These are phyloP conservation scores for Diacarnus erythraeanus DNA, from an alignment of 37 sponge, comb jelly and placozoan species.

Conservation along the genomic window DNA sequence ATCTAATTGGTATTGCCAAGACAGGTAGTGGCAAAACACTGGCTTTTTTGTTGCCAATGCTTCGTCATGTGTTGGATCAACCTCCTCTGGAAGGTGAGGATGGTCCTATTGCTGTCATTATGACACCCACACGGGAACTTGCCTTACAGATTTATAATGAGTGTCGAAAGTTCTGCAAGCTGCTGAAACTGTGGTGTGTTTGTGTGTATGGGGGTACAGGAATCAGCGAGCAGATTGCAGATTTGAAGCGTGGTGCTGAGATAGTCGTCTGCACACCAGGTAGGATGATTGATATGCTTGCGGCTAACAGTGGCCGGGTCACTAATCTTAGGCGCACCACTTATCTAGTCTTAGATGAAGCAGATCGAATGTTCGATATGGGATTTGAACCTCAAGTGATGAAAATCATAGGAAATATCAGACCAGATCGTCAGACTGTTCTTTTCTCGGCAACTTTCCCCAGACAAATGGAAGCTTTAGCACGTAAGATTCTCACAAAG, in stretches of 20 bases:
- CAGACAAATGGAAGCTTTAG: conserved; percentile 97
- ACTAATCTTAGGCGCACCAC: conserved; percentile 92
- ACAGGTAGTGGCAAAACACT: conserved; percentile 99
- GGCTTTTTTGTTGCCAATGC: conserved; percentile 94
- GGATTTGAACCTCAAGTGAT: conserved; percentile 99
- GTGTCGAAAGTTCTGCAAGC: conserved; percentile 88
- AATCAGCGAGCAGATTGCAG: conserved; percentile 99
- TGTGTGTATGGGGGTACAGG: conserved; percentile 99
- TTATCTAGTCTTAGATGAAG: conserved; percentile 97
- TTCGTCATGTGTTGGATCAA: conserved; percentile 95
- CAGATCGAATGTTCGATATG: conserved; percentile 99
- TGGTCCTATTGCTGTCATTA: conserved; percentile 91
- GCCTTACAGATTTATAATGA: conserved; percentile 96
- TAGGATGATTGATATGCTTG: conserved; percentile 98
- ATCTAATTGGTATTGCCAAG: conserved; percentile 94
- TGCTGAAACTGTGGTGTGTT: conserved; percentile 71
- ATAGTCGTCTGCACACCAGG: conserved; percentile 99
- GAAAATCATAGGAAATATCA: conserved; percentile 77
- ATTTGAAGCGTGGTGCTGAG: conserved; percentile 94
- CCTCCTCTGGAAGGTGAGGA: conserved; percentile 79
- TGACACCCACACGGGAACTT: conserved; percentile 95
- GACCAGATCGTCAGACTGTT: conserved; percentile 96
- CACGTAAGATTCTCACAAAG: conserved; percentile 87
- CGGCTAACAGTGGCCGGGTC: conserved; percentile 93
- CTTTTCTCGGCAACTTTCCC: conserved; percentile 99